These are phyloP conservation scores for Pangasius krempfi DNA, from an alignment of 2,797 vertebrate genomes.

Conservation along the genomic window DNA sequence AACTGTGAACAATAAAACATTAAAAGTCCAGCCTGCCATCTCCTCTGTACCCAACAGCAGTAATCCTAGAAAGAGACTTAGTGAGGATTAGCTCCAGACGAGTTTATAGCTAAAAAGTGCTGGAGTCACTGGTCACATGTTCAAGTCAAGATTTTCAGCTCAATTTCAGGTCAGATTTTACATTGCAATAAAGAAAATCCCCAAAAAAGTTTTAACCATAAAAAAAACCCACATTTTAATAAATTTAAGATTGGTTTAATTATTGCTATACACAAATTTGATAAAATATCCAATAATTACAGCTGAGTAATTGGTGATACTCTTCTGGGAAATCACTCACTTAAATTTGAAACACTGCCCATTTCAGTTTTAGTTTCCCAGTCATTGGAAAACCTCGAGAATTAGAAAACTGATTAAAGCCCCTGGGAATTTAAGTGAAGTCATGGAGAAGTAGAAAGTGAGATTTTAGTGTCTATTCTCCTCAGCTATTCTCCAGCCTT, in stretches of 20 bases:
- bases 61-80: neutral
- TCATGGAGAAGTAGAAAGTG: neutral
- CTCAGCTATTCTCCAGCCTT: neutral
- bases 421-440: neutral
- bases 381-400: neutral
- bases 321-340: neutral
- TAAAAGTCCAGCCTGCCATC: neutral
- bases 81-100: neutral
- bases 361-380: neutral
- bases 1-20: slow-evolving; percentile 14
- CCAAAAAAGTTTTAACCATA: neutral
- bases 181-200: neutral
- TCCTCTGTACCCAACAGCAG: neutral
- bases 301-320: neutral
- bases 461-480: neutral
- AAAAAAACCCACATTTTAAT: neutral
- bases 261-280: neutral
- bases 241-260: neutral
- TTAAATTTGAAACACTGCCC: neutral
- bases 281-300: neutral
- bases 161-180: neutral
- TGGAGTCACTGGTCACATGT: neutral
- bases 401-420: neutral
- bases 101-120: neutral
- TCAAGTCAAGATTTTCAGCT: neutral